These are phyloP conservation scores for Zaprionus inermis DNA, from an alignment of 1,140 invertebrate genomes.

Conservation along the genomic window DNA sequence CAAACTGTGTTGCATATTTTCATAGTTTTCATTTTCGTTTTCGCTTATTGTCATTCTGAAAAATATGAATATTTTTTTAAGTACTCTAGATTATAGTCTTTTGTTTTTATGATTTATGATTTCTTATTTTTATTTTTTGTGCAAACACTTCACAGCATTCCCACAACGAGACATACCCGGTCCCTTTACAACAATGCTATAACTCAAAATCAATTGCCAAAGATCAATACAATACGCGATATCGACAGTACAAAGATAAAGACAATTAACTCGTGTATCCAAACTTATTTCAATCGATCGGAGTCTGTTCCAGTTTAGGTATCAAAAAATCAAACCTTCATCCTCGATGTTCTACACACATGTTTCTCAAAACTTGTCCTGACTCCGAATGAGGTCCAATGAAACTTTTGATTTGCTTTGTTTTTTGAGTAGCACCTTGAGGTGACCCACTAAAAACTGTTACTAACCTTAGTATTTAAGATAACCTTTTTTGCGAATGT, in stretches of 20 bases:
- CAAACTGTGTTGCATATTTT: not conserved
- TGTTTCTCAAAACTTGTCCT: slow-evolving; percentile 1
- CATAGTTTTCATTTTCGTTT: not conserved
- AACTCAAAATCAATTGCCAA: slow-evolving; percentile 63
- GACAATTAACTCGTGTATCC: slow-evolving; percentile 49
- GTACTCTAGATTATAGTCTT: slow-evolving; percentile 30
- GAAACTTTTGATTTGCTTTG: slow-evolving; percentile 13
- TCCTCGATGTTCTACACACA: slow-evolving; percentile 22
- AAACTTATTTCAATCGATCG: slow-evolving; percentile 30
- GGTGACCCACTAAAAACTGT: slow-evolving; percentile 9
- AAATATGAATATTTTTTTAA: slow-evolving; percentile 1
- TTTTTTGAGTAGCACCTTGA: slow-evolving; percentile 12
- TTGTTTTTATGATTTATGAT: slow-evolving; percentile 41
- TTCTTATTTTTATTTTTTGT: slow-evolving; percentile 58
- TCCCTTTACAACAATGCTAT: slow-evolving; percentile 82
- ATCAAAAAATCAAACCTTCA: slow-evolving; percentile 7
- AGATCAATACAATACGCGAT: slow-evolving; percentile 62
- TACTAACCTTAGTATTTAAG: slow-evolving; percentile 30
- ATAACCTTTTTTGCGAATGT: no score
- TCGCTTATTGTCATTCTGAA: not conserved
- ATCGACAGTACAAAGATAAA: slow-evolving; percentile 71
- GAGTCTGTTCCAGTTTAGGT: slow-evolving; percentile 35
- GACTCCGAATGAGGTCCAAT: slow-evolving; percentile 31
- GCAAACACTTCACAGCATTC: slow-evolving; percentile 80
- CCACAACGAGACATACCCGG: slow-evolving; percentile 80